These are phyloP conservation scores for Pimpla rufipes DNA, from an alignment of 2,888 invertebrate species.

Conservation along the genomic window DNA sequence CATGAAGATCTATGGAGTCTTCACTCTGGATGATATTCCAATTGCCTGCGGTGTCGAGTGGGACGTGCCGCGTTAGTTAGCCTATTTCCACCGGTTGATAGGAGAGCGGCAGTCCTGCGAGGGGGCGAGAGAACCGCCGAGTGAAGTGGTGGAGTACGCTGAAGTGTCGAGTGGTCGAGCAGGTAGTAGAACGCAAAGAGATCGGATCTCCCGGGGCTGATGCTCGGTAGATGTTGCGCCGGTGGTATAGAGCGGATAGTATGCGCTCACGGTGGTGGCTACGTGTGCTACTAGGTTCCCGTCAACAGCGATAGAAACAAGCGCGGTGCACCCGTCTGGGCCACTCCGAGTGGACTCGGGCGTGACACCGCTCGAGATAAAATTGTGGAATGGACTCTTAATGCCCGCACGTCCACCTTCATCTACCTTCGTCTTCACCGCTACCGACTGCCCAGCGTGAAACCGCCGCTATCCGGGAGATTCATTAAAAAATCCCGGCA, in stretches of 20 bases:
- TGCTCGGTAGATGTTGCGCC: constrained; percentile 51
- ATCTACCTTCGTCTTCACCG: constrained; percentile 33
- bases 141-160: constrained; percentile 33
- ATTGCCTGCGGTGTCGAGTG: constrained; percentile 58
- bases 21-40: constrained; percentile 59
- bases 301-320: neutral
- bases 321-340: constrained; percentile 46
- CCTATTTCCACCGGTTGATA: constrained; percentile 61
- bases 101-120: constrained; percentile 54
- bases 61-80: constrained; percentile 63
- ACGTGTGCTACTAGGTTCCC: too few species aligned
- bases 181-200: constrained; percentile 65
- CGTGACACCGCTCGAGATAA: constrained; percentile 71
- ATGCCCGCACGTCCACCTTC: constrained; percentile 57
- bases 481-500: constrained; percentile 30
- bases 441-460: neutral
- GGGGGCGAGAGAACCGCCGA: constrained; percentile 1
- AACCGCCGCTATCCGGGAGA: constrained; percentile 15
- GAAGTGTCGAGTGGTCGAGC: constrained; percentile 64
- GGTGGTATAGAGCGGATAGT: constrained; percentile 22
- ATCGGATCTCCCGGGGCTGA: constrained; percentile 61
- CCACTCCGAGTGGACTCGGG: constrained; percentile 68
- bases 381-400: constrained; percentile 69
- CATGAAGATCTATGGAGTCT: constrained; percentile 24
- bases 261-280: neutral